Percentiles rank a stretch among this genome's conserved stretches.
phyloP scores from a whole-genome alignment of 2,113 vertebrate genomes.

The Dasyurus viverrinus region DNA sequence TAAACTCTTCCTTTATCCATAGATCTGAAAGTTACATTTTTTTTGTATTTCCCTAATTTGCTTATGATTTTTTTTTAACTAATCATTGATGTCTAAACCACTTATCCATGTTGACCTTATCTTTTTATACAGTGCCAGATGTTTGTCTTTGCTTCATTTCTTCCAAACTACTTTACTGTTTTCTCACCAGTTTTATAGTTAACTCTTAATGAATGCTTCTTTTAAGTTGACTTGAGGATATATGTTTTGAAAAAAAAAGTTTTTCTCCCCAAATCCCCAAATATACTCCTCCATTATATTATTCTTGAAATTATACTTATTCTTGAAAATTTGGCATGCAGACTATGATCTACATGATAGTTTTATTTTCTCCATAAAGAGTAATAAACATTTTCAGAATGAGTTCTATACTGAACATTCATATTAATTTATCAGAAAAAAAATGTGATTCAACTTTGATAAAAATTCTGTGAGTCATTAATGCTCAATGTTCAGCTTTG shows the following conservation, averaged over 20 bases:
- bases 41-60: neutral
- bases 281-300: neutral
- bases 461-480: neutral
- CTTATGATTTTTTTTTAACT: neutral
- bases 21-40: neutral
- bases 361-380: slow-evolving; percentile 60
- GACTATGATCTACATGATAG: slow-evolving; percentile 47
- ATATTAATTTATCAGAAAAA: slow-evolving; percentile 67
- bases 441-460: slow-evolving; percentile 60
- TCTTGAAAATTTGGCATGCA: neutral
- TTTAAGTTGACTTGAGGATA: neutral
- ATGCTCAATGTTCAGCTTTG: neutral
- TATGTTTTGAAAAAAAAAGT: neutral
- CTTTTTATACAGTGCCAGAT: neutral
- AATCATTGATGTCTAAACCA: neutral
- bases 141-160: neutral
- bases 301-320: neutral
- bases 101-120: neutral
- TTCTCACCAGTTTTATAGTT: neutral
- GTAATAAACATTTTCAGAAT: slow-evolving; percentile 64
- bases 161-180: neutral
- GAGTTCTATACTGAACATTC: slow-evolving; percentile 20
- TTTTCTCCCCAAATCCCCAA: neutral
- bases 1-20: neutral
- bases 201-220: neutral